Conservation (phyloP, 2,888 invertebrate genomes). For the Lasiommata megera region DNA sequence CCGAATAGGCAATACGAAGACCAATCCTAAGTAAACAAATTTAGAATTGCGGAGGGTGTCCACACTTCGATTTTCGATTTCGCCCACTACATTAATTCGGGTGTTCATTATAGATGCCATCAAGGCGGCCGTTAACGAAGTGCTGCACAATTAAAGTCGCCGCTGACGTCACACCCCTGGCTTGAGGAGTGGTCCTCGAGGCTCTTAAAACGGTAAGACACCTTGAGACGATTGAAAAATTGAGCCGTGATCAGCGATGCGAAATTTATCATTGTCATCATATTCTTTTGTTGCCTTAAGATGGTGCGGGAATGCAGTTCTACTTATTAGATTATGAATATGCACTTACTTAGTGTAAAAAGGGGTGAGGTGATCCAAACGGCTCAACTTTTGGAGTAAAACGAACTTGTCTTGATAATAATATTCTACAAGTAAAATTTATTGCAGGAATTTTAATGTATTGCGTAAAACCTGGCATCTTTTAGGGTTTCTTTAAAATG, state of each 20-base stretch:
- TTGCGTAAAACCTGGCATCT: no score
- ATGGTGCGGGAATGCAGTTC: conserved; percentile 1
- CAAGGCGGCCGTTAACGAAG: conserved; percentile 79
- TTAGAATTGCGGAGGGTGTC: conserved; percentile 56
- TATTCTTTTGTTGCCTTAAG: conserved; percentile 18
- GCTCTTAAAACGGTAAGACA: conserved; percentile 57
- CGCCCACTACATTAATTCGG: conserved; percentile 80
- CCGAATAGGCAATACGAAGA: conserved; percentile 50
- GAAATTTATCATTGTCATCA: conserved; percentile 36
- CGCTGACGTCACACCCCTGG: conserved; percentile 74
- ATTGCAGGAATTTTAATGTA: no score
- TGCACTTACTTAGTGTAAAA: not conserved
- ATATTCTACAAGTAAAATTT: no score
- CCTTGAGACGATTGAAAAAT: conserved; percentile 67
- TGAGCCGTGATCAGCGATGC: conserved; percentile 51
- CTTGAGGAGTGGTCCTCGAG: conserved; percentile 55
- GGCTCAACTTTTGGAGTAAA: no score
- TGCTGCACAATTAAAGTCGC: conserved; percentile 79
- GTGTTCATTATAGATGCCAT: conserved; percentile 82
- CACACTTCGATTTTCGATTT: conserved; percentile 76
- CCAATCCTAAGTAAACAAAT: conserved; percentile 76
- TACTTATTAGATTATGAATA: conserved; percentile 3
- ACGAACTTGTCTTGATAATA: no score
- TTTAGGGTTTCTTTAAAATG: no score
- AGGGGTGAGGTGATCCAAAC: no score